Base-by-base conservation (phyloP, 2,113 vertebrate genomes). In the Alouatta palliata region DNA sequence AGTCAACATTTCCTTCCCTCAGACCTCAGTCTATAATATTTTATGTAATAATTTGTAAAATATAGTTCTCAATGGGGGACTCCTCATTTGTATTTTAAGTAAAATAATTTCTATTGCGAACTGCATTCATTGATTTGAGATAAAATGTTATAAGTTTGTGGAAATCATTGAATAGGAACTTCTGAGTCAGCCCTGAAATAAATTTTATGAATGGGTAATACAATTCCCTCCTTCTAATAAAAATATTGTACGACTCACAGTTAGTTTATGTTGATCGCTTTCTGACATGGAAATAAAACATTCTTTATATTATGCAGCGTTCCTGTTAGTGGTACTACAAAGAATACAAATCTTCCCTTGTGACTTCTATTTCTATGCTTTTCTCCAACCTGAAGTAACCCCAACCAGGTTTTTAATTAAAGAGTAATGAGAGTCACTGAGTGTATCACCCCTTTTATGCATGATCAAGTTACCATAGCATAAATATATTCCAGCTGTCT, bases 331-430 rank as follows among this genome's bases (percentile, higher is more conserved):
- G 76, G 87, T 87, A 71, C 90, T 94, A 92, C 86, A 9, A 77
- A 17, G 85, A 82, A 85, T 91, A 96, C 96, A 91, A 96, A 96
- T 97, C 96, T 97, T 90, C 84, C 54, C 90, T 80, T 79, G 81
- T 95, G 87, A 96, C 10, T 54, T 95, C 73, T 64, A 45, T 96
- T 94, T 89, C 82, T 94, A 30, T 80, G 49, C 73, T 85, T 96
- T 94, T 82, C n/a, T 94, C 45, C 83, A 94, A 82, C 90, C 68
- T 76, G 54, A 96, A 94, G 76, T 88, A 71, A 97, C 81, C 90
- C 52, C 61, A 88, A 86, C 68, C 70, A 93, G 95, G 77, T 97
- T 97, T 97, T 97, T 97, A 97, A 98, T 98, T 98, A 97, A 97
- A 92, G 96, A 91, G 96, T 97, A 96, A 96, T 91, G 85, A 49